Conservation (phyloP, 2,888 invertebrate genomes). For the Diaperis boleti region DNA sequence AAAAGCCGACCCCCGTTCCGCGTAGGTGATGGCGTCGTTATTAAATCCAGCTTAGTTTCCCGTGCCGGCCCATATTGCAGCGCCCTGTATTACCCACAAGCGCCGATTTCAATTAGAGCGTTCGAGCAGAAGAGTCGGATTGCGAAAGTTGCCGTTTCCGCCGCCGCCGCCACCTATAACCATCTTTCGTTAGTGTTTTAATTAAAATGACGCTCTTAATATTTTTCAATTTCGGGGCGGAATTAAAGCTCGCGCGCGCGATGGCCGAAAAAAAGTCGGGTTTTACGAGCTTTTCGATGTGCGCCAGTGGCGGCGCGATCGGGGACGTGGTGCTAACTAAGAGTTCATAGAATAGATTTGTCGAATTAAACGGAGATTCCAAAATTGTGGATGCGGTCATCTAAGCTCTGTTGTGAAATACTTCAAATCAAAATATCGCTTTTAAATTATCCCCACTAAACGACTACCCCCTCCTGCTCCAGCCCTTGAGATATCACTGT, state of each 20-base stretch:
- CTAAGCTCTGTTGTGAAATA: too few relatives aligned
- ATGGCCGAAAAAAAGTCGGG: conserved; percentile 56
- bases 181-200: conserved; percentile 60
- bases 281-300: conserved; percentile 58
- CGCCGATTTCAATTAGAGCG: conserved; percentile 57
- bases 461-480: conserved; percentile 40
- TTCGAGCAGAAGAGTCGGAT: conserved; percentile 49
- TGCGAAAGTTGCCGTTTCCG: conserved; percentile 43
- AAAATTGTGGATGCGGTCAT: too few relatives aligned
- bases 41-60: conserved; percentile 58
- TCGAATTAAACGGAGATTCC: too few relatives aligned
- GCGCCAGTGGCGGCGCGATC: too few relatives aligned
- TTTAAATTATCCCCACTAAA: background rate
- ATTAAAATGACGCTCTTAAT: conserved; percentile 65
- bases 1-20: conserved; percentile 43
- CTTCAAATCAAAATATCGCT: too few relatives aligned
- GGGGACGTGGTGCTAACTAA: too few relatives aligned
- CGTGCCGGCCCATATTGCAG: conserved; percentile 39
- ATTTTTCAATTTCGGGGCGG: conserved; percentile 64
- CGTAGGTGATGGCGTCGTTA: conserved; percentile 54
- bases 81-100: conserved; percentile 41
- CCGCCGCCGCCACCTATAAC: conserved; percentile 50
- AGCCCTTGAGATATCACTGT: conserved; percentile 52
- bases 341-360: too few relatives aligned
- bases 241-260: conserved; percentile 59